phyloP scores from a whole-genome alignment of 2,113 vertebrate genomes.

The Coregonus clupeaformis region DNA sequence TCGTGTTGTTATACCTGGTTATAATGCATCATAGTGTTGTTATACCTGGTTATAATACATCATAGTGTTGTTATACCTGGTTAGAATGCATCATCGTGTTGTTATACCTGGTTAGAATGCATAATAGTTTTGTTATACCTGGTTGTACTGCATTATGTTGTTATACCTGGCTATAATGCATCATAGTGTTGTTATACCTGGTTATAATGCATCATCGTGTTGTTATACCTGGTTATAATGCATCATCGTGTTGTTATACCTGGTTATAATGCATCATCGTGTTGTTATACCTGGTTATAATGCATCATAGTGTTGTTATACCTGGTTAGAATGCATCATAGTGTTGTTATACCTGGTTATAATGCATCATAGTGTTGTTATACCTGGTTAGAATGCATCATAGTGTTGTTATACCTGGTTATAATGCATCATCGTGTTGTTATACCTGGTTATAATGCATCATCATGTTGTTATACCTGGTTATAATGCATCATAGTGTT shows the following conservation, averaged over 20 bases:
- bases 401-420: slow-evolving; percentile 2
- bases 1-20: slow-evolving; percentile 2
- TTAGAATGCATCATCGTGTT: no score
- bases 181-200: neutral
- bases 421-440: neutral
- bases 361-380: neutral
- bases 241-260: neutral
- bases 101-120: neutral
- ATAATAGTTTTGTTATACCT: neutral
- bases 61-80: neutral
- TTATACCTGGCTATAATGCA: neutral
- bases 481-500: neutral
- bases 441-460: no score
- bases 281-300: neutral
- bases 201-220: no score
- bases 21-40: neutral
- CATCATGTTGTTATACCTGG: slow-evolving; percentile 2
- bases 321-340: no score
- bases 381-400: no score
- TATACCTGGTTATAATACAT: neutral
- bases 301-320: neutral
- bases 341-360: neutral
- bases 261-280: no score
- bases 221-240: neutral
- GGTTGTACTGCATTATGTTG: no score